Evolutionary conservation across 2,113 vertebrate species (phyloP).

Genomic region (Lophotis ruficrista): DNA sequence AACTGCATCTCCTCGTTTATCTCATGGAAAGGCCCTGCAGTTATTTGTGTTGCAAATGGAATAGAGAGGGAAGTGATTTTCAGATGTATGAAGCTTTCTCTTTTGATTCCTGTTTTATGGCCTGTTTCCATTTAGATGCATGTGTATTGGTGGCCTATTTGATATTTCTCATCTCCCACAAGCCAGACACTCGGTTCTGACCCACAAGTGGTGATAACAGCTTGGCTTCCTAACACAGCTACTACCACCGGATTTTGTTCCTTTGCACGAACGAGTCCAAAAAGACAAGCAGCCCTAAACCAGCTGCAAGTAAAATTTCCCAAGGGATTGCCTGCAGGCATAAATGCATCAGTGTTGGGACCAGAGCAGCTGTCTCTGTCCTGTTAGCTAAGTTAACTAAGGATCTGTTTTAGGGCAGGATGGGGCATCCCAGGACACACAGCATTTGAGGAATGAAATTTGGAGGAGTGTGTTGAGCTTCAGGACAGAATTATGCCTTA

Average conservation of each 20-base stretch:
- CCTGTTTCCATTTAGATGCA: background rate
- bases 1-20: background rate
- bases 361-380: slow-evolving; percentile 13
- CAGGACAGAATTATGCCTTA: background rate
- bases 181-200: background rate
- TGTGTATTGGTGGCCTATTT: background rate
- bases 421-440: background rate
- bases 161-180: background rate
- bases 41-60: background rate
- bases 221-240: background rate
- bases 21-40: background rate
- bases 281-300: background rate
- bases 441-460: background rate
- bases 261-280: background rate
- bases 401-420: background rate
- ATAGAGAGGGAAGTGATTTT: background rate
- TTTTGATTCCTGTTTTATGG: background rate
- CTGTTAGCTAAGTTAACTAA: background rate
- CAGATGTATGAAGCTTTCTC: background rate
- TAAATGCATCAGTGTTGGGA: background rate
- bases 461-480: background rate
- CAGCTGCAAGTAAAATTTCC: background rate
- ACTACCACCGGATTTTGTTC: background rate
- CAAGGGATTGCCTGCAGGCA: background rate
- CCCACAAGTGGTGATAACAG: background rate